Percentiles rank a stretch among this genome's conserved stretches.
Evolutionary conservation across 2,113 vertebrate species (phyloP).

Genomic region (Cariama cristata): DNA sequence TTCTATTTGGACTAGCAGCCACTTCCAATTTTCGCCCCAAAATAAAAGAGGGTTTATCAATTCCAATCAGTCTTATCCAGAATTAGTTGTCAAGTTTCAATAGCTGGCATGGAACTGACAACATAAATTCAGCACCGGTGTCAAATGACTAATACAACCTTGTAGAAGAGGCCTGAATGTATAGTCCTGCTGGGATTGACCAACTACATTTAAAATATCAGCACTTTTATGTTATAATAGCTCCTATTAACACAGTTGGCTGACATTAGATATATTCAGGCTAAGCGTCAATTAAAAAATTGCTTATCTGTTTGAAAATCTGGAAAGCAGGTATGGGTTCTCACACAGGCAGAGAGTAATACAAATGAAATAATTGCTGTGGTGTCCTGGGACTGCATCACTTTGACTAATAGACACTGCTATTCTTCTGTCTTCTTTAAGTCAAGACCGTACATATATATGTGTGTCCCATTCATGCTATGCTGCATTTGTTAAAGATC

Average conservation of each 20-base stretch:
- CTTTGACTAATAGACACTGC: conserved; percentile 59
- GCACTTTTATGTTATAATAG: conserved; percentile 70
- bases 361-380: conserved; percentile 71
- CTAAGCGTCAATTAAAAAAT: conserved; percentile 77
- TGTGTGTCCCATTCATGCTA: neutral
- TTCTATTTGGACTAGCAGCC: conserved; percentile 81
- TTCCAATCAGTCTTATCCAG: conserved; percentile 81
- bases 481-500: neutral
- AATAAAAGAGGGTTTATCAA: conserved; percentile 80
- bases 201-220: conserved; percentile 71
- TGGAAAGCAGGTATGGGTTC: conserved; percentile 62
- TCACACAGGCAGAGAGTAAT: conserved; percentile 40
- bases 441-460: conserved; percentile 33
- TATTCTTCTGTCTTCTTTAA: conserved; percentile 61
- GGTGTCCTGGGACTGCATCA: conserved; percentile 65
- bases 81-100: conserved; percentile 84
- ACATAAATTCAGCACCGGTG: conserved; percentile 67
- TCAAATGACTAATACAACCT: conserved; percentile 72
- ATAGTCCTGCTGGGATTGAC: conserved; percentile 59
- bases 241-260: conserved; percentile 76
- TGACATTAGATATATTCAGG: conserved; percentile 73
- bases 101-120: conserved; percentile 78
- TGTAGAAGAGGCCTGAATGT: conserved; percentile 18
- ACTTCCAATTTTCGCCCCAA: conserved; percentile 75
- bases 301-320: conserved; percentile 73